Conservation (phyloP, 2,113 vertebrate genomes). For the Cryptomyrus ogoouensis region DNA sequence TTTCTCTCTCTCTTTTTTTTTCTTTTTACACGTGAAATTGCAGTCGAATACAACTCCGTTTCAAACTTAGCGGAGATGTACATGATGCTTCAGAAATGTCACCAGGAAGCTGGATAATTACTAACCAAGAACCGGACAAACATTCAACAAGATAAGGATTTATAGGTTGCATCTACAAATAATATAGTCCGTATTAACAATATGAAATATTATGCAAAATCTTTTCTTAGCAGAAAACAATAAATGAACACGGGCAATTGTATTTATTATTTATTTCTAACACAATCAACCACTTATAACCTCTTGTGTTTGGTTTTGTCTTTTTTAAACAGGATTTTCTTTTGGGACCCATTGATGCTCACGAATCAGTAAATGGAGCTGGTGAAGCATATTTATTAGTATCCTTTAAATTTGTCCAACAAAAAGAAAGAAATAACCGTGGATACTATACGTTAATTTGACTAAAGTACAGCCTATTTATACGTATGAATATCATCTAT, state of each 20-base stretch:
- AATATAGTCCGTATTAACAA: neutral
- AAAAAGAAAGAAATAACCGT: too few species aligned
- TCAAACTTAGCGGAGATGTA: neutral
- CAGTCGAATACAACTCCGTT: neutral
- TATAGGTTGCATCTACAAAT: neutral
- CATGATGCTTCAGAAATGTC: neutral
- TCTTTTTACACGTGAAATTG: neutral
- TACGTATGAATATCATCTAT: neutral
- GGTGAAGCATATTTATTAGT: neutral
- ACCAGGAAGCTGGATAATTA: neutral
- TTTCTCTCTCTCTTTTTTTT: conserved; percentile 27
- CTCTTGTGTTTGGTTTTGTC: neutral
- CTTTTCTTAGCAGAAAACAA: neutral
- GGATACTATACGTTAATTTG: neutral
- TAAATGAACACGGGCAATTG: neutral
- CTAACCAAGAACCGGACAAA: neutral
- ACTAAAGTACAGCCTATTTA: neutral
- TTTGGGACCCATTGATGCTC: neutral
- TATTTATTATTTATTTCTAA: neutral
- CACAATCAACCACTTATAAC: neutral
- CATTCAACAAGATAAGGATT: neutral
- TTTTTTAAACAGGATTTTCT: neutral
- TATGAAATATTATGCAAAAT: neutral
- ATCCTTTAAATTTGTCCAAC: neutral
- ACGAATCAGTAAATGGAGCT: neutral